Conservation (phyloP, 1,140 invertebrate genomes). For the Triops cancriformis region DNA sequence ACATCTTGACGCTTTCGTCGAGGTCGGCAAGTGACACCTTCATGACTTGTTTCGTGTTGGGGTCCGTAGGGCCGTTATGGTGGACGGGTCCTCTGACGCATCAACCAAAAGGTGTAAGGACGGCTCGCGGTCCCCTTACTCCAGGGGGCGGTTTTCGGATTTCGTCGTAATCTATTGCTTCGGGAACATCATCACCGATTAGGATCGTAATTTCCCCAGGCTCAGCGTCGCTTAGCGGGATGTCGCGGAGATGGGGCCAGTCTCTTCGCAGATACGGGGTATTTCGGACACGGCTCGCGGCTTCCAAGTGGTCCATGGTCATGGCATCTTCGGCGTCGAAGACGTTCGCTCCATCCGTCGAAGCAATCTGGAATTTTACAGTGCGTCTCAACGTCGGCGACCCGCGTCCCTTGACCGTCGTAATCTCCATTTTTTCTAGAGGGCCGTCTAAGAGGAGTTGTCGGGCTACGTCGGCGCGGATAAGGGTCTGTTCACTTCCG, state of each 20-base stretch:
- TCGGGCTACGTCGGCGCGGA: background rate
- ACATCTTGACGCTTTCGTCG: background rate
- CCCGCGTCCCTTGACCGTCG: conserved; percentile 16
- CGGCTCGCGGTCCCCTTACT: background rate
- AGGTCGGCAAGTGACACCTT: background rate
- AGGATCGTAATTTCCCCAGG: conserved; percentile 16
- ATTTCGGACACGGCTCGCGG: background rate
- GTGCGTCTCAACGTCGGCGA: background rate
- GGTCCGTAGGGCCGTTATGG: background rate
- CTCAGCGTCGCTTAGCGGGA: background rate
- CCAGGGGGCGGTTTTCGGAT: conserved; percentile 12
- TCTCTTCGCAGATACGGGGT: too few relatives aligned
- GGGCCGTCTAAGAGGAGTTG: background rate
- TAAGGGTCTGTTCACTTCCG: conserved; percentile 15
- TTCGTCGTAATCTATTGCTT: conserved; percentile 4
- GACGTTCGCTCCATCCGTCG: background rate
- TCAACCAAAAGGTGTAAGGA: too few relatives aligned
- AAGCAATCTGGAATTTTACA: background rate
- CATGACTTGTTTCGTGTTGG: background rate
- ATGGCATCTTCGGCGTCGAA: conserved; percentile 1
- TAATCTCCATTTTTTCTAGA: background rate
- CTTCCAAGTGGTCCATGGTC: background rate
- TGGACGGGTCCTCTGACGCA: background rate
- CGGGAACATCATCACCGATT: conserved; percentile 5
- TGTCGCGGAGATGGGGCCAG: background rate